phyloP scores from a whole-genome alignment of 2,888 invertebrate species.

The Eledone cirrhosa region DNA sequence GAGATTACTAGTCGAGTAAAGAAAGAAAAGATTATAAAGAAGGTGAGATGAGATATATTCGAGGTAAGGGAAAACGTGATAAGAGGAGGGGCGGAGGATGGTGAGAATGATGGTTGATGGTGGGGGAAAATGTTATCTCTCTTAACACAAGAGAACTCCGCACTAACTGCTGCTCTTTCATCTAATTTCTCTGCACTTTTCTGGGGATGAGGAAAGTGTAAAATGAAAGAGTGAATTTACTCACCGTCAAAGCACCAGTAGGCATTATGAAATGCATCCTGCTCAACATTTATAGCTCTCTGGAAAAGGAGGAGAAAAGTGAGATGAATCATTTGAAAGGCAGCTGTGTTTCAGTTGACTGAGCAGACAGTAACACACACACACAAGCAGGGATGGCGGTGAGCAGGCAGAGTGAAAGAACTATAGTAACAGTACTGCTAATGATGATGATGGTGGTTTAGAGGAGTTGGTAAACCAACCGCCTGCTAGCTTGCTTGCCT shows the following conservation, averaged over 20 bases:
- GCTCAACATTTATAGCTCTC: constrained; percentile 52
- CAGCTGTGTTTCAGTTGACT: constrained; percentile 27
- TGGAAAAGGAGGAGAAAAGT: constrained; percentile 36
- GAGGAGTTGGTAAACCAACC: not conserved
- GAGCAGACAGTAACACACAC: not conserved
- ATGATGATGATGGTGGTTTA: not conserved
- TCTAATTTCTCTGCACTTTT: constrained; percentile 6
- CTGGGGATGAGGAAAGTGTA: not conserved
- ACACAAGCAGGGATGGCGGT: not conserved
- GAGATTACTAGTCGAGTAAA: too few relatives aligned
- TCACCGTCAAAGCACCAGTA: constrained; percentile 59
- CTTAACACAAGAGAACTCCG: too few relatives aligned
- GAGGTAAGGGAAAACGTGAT: too few relatives aligned
- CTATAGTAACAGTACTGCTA: not conserved
- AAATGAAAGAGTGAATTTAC: constrained; percentile 32
- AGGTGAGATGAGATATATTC: too few relatives aligned
- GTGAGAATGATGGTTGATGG: too few relatives aligned
- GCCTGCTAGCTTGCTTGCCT: not conserved
- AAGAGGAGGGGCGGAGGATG: too few relatives aligned
- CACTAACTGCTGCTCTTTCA: not conserved
- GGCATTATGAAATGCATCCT: constrained; percentile 54
- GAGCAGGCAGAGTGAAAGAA: not conserved
- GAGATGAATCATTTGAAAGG: constrained; percentile 30
- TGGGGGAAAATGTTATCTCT: too few relatives aligned
- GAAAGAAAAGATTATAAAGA: too few relatives aligned